A percentile compares a stretch with the other conserved stretches of the same genome.
phyloP scores from a whole-genome alignment of 1,140 invertebrate genomes.

The Samia ricini region DNA sequence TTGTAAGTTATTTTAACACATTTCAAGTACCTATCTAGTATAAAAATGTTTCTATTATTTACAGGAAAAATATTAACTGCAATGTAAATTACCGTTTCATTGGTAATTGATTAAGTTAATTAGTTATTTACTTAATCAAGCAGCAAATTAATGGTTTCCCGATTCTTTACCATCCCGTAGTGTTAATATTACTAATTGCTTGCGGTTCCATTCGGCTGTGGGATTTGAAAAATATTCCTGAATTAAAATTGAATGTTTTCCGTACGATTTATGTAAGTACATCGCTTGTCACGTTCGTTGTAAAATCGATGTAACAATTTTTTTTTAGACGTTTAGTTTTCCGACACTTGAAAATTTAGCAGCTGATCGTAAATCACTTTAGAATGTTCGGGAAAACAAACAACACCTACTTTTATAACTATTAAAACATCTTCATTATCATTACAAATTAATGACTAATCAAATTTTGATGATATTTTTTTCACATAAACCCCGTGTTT shows the following conservation, averaged over 20 bases:
- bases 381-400: too few relatives aligned
- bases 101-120: conserved; percentile 7
- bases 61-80: background rate
- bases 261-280: too few relatives aligned
- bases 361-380: too few relatives aligned
- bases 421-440: background rate
- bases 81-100: background rate
- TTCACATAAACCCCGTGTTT: conserved; percentile 37
- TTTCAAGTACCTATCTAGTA: too few relatives aligned
- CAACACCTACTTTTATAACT: too few relatives aligned
- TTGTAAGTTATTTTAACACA: too few relatives aligned
- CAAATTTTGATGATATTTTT: conserved; percentile 30
- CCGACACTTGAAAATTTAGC: too few relatives aligned
- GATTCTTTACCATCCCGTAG: background rate
- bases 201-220: background rate
- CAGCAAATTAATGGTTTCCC: conserved; percentile 7
- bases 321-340: too few relatives aligned
- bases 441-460: conserved; percentile 29
- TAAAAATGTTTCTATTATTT: background rate
- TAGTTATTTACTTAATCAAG: conserved; percentile 16
- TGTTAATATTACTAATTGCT: conserved; percentile 10
- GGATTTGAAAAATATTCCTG: background rate
- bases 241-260: background rate
- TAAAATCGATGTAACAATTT: too few relatives aligned
- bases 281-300: too few relatives aligned